phyloP scores from a whole-genome alignment of 2,888 invertebrate genomes.

The Zhengitettix transpicula region DNA sequence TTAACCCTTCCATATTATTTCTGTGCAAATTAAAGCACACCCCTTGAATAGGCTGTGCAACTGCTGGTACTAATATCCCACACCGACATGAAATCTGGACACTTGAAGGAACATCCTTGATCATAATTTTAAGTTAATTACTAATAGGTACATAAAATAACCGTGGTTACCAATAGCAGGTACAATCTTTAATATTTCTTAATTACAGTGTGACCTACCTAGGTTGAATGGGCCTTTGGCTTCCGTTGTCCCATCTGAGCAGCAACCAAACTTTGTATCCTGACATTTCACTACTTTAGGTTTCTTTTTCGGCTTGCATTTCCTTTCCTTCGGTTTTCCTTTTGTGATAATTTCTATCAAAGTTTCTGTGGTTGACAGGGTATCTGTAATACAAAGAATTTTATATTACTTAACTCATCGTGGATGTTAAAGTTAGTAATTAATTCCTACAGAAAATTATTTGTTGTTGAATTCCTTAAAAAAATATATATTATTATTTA shows the following conservation, averaged over 20 bases:
- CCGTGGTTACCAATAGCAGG: too few relatives aligned
- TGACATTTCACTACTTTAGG: conserved; percentile 31
- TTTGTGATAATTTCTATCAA: conserved; percentile 33
- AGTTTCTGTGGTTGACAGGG: conserved; percentile 27
- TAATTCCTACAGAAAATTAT: not conserved
- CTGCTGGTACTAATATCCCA: too few relatives aligned
- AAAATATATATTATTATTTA: too few relatives aligned
- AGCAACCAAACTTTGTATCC: conserved; percentile 60
- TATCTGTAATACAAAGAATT: not conserved
- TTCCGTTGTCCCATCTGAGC: conserved; percentile 57
- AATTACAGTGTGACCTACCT: conserved; percentile 26
- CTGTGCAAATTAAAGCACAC: too few relatives aligned
- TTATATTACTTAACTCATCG: not conserved
- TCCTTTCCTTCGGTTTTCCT: conserved; percentile 27
- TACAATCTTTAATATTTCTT: too few relatives aligned
- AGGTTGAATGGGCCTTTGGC: conserved; percentile 70
- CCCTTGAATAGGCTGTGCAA: too few relatives aligned
- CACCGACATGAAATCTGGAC: too few relatives aligned
- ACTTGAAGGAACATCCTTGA: too few relatives aligned
- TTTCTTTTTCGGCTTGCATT: conserved; percentile 39
- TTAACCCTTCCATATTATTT: too few relatives aligned
- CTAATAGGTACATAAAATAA: too few relatives aligned
- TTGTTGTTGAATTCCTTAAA: too few relatives aligned
- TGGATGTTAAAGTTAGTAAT: not conserved
- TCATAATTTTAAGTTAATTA: too few relatives aligned